A percentile compares a stretch with the other conserved stretches of the same genome.
Evolutionary conservation across 1,140 invertebrate species (phyloP).

Genomic region (Pteromalus puparum): DNA sequence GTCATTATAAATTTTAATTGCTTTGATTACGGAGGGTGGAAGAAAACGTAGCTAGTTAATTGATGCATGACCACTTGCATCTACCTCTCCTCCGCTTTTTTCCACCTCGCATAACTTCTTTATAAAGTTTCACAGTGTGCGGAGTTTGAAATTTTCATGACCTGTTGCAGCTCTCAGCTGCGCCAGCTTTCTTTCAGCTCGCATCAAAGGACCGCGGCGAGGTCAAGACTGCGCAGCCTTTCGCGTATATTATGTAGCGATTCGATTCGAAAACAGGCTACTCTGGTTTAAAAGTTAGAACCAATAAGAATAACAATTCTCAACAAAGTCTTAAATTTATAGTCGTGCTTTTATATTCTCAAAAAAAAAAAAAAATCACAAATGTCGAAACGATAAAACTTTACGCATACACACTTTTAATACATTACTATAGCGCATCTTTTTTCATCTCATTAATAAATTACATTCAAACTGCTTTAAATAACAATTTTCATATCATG

Average conservation of each 20-base stretch:
- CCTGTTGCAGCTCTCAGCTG: background rate
- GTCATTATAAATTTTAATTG: background rate
- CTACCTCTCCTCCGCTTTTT: background rate
- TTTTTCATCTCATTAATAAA: no score
- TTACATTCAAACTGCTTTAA: no score
- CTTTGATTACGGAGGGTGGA: background rate
- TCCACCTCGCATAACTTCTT: background rate
- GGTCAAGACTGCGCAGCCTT: background rate
- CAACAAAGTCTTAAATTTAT: no score
- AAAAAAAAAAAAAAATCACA: no score
- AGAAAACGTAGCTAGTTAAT: background rate
- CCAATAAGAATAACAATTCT: no score
- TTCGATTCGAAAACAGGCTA: no score
- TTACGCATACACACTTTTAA: no score
- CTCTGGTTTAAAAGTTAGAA: no score
- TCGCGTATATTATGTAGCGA: background rate
- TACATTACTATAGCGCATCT: no score
- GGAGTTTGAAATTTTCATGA: background rate
- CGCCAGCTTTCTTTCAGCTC: background rate
- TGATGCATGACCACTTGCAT: background rate
- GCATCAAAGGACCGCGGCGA: background rate
- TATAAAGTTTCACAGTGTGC: background rate
- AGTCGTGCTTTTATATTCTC: no score
- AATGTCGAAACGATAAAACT: no score
- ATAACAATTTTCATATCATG: no score